Evolutionary conservation across 2,888 invertebrate species (phyloP), one percentile per base, ranked within the genome.

Genomic region (Epicampocera succincta): DNA sequence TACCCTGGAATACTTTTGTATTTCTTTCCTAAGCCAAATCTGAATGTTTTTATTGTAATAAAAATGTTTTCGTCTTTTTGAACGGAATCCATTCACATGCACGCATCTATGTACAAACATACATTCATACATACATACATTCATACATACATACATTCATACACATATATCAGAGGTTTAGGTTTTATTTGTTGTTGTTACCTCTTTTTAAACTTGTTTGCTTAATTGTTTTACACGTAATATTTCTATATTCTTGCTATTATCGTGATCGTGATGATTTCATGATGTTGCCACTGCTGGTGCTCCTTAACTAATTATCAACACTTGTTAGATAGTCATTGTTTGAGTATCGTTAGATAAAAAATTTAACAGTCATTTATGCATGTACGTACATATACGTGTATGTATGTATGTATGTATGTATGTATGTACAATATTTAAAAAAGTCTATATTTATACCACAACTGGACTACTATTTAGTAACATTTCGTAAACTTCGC

Each of bases 271-370:
- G 17, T 60, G 48, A 46, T 66, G 75, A 68, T 71, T 71, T 60
- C 50, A 60, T 71, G 40, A 60, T 60, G 40, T 40, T 71, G 6
- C 21, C 44, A 40, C 25, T 50, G 71, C 25, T 60, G 29, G 40
- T 46, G 73, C 66, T 72, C 60, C 60, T 58, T 85, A 86, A 87
- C 86, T 86, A 89, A 89, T 88, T 88, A 89, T 86, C 87, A 84
- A 69, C 74, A 84, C 87, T 88, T 84, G 86, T 88, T 88, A 88
- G 85, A 86, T 85, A 33, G 33, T 33, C 8, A 85, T 86, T 86
- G 85, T 88, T 87, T 87, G 87, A 88, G 85, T 87, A 84, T 84
- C 86, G 86, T 86, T 87, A 86, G 33, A 88, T 88, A 85, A 86
- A 87, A 50, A 52, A 19, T 40, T 40, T 85, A 86, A 25, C 13